These are phyloP conservation scores for Paratilapia polleni DNA, from an alignment of 2,113 vertebrate species.

Conservation along the genomic window DNA sequence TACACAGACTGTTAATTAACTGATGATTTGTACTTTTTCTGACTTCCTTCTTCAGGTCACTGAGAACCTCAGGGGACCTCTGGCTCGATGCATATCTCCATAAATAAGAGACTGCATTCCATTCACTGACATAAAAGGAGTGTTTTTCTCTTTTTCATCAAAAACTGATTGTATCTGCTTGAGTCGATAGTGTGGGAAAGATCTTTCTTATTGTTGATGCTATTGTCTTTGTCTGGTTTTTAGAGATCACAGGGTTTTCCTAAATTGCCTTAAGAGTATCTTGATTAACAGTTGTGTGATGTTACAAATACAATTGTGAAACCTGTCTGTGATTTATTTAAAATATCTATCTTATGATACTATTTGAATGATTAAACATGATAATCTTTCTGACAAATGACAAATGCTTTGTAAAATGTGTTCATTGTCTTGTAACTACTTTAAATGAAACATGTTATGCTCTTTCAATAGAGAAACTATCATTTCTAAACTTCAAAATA, in stretches of 20 bases:
- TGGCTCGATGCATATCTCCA: constrained; percentile 97
- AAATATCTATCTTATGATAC: neutral
- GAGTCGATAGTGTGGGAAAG: neutral
- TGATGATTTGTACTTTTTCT: neutral
- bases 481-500: neutral
- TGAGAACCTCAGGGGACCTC: constrained; percentile 85
- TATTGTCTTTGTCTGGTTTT: constrained; percentile 11
- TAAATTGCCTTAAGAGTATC: constrained; percentile 10
- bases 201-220: constrained; percentile 5
- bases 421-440: neutral
- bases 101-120: constrained; percentile 80
- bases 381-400: neutral
- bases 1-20: no score
- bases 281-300: constrained; percentile 1
- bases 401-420: neutral
- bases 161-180: constrained; percentile 6
- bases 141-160: neutral
- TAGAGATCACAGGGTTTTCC: neutral
- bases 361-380: neutral
- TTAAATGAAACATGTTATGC: neutral
- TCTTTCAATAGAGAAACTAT: neutral
- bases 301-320: neutral
- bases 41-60: constrained; percentile 59
- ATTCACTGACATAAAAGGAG: neutral
- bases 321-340: constrained; percentile 10